Conservation (phyloP, 2,888 invertebrate species). For the Pterobdella sp. region DNA sequence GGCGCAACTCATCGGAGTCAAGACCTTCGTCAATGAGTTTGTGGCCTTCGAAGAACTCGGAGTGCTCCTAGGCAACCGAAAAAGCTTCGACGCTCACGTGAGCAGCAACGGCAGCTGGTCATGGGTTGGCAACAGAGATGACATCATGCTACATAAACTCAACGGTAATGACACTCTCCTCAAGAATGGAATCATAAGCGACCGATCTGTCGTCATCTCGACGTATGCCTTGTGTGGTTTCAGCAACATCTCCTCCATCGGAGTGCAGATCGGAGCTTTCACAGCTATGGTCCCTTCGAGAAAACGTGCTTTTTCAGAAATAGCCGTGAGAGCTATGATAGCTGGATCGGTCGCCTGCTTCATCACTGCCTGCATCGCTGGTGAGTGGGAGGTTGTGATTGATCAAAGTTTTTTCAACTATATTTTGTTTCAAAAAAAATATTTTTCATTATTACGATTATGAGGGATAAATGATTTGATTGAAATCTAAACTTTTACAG, state of each 20-base stretch:
- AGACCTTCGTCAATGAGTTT: conserved; percentile 85
- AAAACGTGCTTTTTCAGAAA: conserved; percentile 34
- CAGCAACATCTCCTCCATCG: conserved; percentile 41
- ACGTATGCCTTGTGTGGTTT: conserved; percentile 43
- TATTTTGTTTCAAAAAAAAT: no score
- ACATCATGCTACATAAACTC: conserved; percentile 29
- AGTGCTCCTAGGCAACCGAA: conserved; percentile 40
- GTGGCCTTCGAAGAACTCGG: conserved; percentile 65
- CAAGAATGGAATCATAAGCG: conserved; percentile 39
- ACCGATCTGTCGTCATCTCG: conserved; percentile 39
- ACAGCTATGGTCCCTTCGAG: conserved; percentile 40
- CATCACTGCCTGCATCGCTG: conserved; percentile 42
- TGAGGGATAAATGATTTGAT: no score
- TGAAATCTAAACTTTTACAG: no score
- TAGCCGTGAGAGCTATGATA: conserved; percentile 46
- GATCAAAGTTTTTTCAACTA: background rate
- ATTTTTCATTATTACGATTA: no score
- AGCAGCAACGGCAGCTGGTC: conserved; percentile 35
- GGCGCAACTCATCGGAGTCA: conserved; percentile 71
- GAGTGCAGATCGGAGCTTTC: conserved; percentile 39
- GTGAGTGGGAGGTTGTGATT: background rate
- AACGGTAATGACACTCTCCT: conserved; percentile 36
- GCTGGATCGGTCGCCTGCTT: conserved; percentile 50
- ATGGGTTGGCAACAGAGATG: conserved; percentile 23
- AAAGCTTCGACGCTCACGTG: conserved; percentile 38